Percentiles rank a stretch among this genome's conserved stretches.
phyloP scores from a whole-genome alignment of 2,888 invertebrate species.

The Gordius sp. region DNA sequence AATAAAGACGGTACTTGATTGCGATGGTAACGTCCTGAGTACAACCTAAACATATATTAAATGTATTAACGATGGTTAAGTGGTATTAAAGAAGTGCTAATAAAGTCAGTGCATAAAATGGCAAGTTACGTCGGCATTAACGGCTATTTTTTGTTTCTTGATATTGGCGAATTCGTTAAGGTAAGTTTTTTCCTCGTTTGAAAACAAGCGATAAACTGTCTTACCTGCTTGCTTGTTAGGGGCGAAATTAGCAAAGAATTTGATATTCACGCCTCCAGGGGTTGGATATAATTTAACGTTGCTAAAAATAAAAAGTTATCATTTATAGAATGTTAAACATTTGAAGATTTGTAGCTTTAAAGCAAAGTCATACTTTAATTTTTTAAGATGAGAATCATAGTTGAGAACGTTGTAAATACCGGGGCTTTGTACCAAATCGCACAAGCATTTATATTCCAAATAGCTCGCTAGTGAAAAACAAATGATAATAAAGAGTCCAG shows the following conservation, averaged over 20 bases:
- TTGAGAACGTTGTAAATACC: slow-evolving; percentile 6
- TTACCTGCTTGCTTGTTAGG: not conserved
- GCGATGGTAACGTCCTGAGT: no score
- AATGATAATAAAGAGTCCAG: no score
- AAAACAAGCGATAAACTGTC: not conserved
- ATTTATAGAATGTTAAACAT: no score
- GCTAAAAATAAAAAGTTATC: not conserved
- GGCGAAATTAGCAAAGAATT: slow-evolving; percentile 2
- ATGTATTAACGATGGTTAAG: no score
- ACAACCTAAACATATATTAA: no score
- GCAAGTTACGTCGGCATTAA: slow-evolving; percentile 6
- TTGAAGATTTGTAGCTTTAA: no score
- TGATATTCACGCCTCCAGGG: not conserved
- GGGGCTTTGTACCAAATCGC: not conserved
- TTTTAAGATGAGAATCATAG: not conserved
- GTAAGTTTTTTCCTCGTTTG: not conserved
- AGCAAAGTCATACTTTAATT: slow-evolving; percentile 7
- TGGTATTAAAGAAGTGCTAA: no score
- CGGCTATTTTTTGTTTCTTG: not conserved
- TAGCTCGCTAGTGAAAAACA: not conserved
- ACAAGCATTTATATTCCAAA: not conserved
- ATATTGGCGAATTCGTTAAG: not conserved
- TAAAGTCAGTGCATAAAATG: no score
- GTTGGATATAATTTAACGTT: slow-evolving; percentile 8
- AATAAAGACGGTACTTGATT: no score